Percentiles rank a stretch among this genome's conserved stretches.
phyloP scores from a whole-genome alignment of 2,797 vertebrate genomes.

The Macropus fuliginosus region DNA sequence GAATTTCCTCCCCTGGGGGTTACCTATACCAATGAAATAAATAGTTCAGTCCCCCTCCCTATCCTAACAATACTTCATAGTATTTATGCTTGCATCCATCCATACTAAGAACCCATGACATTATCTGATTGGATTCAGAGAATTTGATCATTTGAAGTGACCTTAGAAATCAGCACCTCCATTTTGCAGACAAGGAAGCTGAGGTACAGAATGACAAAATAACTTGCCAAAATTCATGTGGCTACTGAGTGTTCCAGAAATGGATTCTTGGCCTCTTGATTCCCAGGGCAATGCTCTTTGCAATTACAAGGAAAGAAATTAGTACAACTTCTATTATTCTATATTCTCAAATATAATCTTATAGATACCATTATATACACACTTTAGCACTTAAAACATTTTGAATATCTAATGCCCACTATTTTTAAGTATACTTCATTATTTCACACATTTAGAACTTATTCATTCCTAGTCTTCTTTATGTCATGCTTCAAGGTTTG shows the following conservation, averaged over 20 bases:
- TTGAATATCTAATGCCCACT: not conserved
- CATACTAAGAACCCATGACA: not conserved
- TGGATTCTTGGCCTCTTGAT: not conserved
- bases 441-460: not conserved
- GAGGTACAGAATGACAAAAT: not conserved
- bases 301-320: not conserved
- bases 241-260: not conserved
- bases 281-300: not conserved
- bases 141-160: not conserved
- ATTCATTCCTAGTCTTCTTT: not conserved
- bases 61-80: not conserved
- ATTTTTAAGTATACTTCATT: not conserved
- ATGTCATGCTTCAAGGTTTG: not conserved
- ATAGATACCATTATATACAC: not conserved
- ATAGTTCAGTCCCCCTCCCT: not conserved
- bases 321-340: not conserved
- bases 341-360: not conserved
- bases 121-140: not conserved
- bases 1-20: not conserved
- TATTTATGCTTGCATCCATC: not conserved
- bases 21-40: not conserved
- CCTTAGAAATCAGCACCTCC: not conserved
- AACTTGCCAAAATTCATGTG: not conserved
- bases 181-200: not conserved
- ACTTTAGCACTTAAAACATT: not conserved